Evolutionary conservation across 2,888 invertebrate species (phyloP), one percentile per base, ranked within the genome.

Genomic region (Oasisia sp.): DNA sequence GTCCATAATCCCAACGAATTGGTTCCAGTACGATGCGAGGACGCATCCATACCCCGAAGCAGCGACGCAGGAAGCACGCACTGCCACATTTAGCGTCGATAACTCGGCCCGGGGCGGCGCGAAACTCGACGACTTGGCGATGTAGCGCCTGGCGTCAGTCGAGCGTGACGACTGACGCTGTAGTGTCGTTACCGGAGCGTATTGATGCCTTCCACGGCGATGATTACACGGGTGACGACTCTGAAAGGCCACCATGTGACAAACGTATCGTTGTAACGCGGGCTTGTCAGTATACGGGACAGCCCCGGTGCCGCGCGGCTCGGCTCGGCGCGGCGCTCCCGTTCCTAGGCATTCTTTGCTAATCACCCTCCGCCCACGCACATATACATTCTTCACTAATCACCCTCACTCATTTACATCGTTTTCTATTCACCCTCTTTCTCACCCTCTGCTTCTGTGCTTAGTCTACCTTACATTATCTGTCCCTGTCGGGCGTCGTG

Each of bases 121-220:
- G 74, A 74, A 74, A 74, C 74, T 27, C 74, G 19, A 74, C n/a
- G 5, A 74, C 19, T 27, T 74, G 19, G 12, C n/a, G 19, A 74
- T 19, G 74, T 74, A 74, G n/a, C 74, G 74, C 27, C n/a, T 74
- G 74, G 27, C 74, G n/a, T 27, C 14, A 74, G 74, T 74, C 74
- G 74, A 74, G 74, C 74, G 74, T 74, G 74, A 27, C 74, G 19
- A 27, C 74, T 74, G 27, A 74, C 74, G 9, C 50, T 50, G 14
- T 50, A 50, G 50, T 14, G 74, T 74, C 74, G 74, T 74, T 74
- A 74, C 74, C 74, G 74, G 74, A 74, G 74, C 74, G 74, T 74
- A 74, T 74, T 74, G 74, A 74, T 74, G 74, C 74, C 27, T 74
- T 74, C 74, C 27, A 74, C 74, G 74, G 74, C 74, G 74, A 19